Evolutionary conservation across 2,113 vertebrate species (phyloP).

Genomic region (Procapra przewalskii): DNA sequence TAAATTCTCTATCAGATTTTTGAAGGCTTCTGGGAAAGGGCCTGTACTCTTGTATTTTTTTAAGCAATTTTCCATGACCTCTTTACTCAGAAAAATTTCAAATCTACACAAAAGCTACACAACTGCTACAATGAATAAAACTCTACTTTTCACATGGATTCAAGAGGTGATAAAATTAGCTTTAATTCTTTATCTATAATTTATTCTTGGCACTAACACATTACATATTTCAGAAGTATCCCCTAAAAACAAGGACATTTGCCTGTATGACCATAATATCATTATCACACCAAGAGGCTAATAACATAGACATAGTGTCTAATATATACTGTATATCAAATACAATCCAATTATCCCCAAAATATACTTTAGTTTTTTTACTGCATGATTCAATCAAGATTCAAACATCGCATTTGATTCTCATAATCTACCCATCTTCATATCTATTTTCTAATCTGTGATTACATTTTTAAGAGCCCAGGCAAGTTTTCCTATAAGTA

Average conservation of each 20-base stretch:
- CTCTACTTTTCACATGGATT: background rate
- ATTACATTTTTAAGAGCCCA: background rate
- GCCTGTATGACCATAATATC: background rate
- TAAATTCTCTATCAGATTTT: background rate
- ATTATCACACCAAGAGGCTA: background rate
- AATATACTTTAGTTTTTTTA: background rate
- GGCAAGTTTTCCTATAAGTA: background rate
- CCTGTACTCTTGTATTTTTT: background rate
- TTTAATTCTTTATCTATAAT: background rate
- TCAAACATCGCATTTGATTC: background rate
- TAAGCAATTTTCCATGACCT: background rate
- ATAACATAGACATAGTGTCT: background rate
- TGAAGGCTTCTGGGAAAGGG: background rate
- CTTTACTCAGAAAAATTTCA: conserved; percentile 5
- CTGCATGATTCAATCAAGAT: background rate
- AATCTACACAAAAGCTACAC: background rate
- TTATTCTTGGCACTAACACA: background rate
- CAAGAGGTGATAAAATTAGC: background rate
- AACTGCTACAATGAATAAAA: background rate
- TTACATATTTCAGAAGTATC: background rate
- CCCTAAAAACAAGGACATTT: background rate
- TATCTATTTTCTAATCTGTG: background rate
- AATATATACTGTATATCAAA: background rate
- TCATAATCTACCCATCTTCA: background rate
- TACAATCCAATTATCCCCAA: background rate